Base-by-base conservation (phyloP, 2,113 vertebrate genomes). In the Empidonax alnorum region DNA sequence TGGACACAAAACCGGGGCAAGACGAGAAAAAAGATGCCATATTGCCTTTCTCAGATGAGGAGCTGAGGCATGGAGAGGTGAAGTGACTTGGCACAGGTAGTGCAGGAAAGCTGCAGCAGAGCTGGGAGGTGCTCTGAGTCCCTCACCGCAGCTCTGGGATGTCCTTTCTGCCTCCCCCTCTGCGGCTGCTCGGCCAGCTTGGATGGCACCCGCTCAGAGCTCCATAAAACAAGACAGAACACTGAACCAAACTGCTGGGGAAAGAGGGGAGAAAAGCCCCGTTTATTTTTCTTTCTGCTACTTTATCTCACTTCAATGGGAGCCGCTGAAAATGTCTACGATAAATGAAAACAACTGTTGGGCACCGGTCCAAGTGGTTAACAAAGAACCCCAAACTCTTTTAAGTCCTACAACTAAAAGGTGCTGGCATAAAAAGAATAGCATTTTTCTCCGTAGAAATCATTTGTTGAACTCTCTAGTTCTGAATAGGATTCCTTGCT, bases 291-390 rank as follows among this genome's bases (percentile, higher is more conserved):
- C 83, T 96, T 96, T 90, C 93, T 95, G 90, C 94, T 97, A 94
- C 96, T 97, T 97, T 97, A 97, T 97, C 96, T 96, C 95, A 59
- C 91, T 97, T 96, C 96, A 97, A 14, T 97, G 61, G 66, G 93
- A 93, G 53, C 94, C 96, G 84, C 90, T 76, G 93, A 94, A 94
- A 94, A 96, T 80, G 95, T 95, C 17, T 12, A 94, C 92, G 87
- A 93, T 96, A 97, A 97, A 95, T 96, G 95, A 96, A 97, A 96
- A 97, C 97, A 97, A 97, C 96, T 97, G 97, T 95, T 96, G 79
- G 97, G 97, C 97, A 49, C 25, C 19, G 7, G 44, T 96, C 97
- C 97, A 97, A 97, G 84, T 87, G 84, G 87, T 94, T 97, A 94
- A 90, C 94, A 97, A 95, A 97, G 96, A 96, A 97, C 93, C 87